These are phyloP conservation scores for Trachelus tabidus DNA, from an alignment of 2,888 invertebrate genomes.

Conservation along the genomic window DNA sequence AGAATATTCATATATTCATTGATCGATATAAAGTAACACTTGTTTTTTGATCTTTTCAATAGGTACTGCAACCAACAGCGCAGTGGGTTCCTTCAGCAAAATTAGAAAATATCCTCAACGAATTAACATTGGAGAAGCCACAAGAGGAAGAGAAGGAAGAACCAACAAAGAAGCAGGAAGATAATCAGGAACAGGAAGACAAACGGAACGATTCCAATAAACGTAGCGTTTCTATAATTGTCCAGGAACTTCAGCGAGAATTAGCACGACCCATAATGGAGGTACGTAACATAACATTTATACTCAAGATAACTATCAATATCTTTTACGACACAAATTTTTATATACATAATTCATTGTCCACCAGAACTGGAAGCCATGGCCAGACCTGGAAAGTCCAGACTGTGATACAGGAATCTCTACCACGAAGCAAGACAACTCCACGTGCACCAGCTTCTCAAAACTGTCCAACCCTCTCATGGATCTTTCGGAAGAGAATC, in stretches of 20 bases:
- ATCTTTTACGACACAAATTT: not conserved
- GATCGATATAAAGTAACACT: not conserved
- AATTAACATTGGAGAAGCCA: slow-evolving; percentile 41
- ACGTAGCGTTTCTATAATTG: slow-evolving; percentile 78
- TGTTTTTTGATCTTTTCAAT: not conserved
- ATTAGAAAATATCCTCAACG: slow-evolving; percentile 49
- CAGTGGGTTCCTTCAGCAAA: slow-evolving; percentile 53
- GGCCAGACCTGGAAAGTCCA: slow-evolving; percentile 58
- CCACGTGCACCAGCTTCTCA: slow-evolving; percentile 24
- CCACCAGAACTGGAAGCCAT: slow-evolving; percentile 59
- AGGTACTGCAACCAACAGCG: slow-evolving; percentile 58
- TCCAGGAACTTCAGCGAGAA: slow-evolving; percentile 80
- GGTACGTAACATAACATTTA: slow-evolving; percentile 33
- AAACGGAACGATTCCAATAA: slow-evolving; percentile 34
- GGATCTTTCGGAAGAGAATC: slow-evolving; percentile 61
- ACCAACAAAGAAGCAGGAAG: slow-evolving; percentile 29
- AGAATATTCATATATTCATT: slow-evolving; percentile 26
- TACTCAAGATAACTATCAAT: not conserved
- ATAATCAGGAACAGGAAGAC: slow-evolving; percentile 33
- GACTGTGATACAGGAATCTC: slow-evolving; percentile 32
- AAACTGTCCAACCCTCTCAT: slow-evolving; percentile 37
- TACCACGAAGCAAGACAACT: not conserved
- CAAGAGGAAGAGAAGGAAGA: slow-evolving; percentile 34
- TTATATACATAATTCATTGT: not conserved
- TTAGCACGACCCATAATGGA: slow-evolving; percentile 62